These are phyloP conservation scores for Parnassius orleans DNA, from an alignment of 2,888 invertebrate species.

Conservation along the genomic window DNA sequence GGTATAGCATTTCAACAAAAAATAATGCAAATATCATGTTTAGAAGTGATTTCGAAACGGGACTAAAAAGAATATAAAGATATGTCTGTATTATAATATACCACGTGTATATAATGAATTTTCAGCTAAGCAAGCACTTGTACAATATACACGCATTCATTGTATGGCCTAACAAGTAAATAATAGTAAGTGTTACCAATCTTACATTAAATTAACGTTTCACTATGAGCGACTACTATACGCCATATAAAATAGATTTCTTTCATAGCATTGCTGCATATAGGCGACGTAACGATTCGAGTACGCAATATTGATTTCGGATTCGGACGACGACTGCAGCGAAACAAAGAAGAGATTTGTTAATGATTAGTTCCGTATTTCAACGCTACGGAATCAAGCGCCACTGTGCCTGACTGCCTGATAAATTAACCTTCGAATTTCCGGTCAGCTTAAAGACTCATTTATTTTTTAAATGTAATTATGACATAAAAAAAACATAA, in stretches of 20 bases:
- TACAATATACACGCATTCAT: constrained; percentile 69
- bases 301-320: constrained; percentile 75
- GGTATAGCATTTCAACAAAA: constrained; percentile 23
- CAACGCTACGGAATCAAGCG: constrained; percentile 38
- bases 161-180: constrained; percentile 69
- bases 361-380: constrained; percentile 59
- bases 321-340: constrained; percentile 71
- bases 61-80: constrained; percentile 34
- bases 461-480: neutral
- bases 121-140: constrained; percentile 68
- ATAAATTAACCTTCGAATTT: constrained; percentile 27
- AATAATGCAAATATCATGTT: constrained; percentile 24
- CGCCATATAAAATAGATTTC: constrained; percentile 76
- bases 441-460: constrained; percentile 18
- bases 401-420: constrained; percentile 47
- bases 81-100: constrained; percentile 55
- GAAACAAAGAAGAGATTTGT: constrained; percentile 51
- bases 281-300: constrained; percentile 70
- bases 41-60: constrained; percentile 28
- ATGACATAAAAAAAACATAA: neutral
- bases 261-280: constrained; percentile 82
- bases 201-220: constrained; percentile 80
- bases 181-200: constrained; percentile 80
- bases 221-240: constrained; percentile 81
- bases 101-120: constrained; percentile 56